These are phyloP conservation scores for Acanthoscelides obtectus DNA, from an alignment of 2,888 invertebrate genomes.

Conservation along the genomic window DNA sequence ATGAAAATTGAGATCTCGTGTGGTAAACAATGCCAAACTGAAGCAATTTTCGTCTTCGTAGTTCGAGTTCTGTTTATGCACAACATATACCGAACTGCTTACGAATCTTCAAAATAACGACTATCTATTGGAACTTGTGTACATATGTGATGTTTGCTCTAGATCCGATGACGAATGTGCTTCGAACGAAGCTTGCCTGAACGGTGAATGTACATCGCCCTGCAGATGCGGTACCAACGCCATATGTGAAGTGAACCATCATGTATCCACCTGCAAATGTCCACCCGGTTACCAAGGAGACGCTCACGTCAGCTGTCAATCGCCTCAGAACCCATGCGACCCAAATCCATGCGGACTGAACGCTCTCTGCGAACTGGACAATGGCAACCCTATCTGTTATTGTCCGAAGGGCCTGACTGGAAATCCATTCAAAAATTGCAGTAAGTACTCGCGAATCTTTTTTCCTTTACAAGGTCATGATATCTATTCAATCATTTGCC, in stretches of 20 bases:
- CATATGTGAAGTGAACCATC: constrained; percentile 75
- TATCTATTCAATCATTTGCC: too few species aligned
- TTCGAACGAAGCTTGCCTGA: constrained; percentile 70
- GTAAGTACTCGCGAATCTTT: too few species aligned
- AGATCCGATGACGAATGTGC: constrained; percentile 64
- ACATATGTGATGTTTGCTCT: not conserved
- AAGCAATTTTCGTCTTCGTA: too few species aligned
- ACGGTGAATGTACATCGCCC: constrained; percentile 71
- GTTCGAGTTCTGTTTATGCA: too few species aligned
- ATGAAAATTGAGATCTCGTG: too few species aligned
- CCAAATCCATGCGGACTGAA: constrained; percentile 86
- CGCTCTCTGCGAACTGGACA: constrained; percentile 78
- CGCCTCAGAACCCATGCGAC: constrained; percentile 72
- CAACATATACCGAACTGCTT: too few species aligned
- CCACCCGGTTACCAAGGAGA: constrained; percentile 77
- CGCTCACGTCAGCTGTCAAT: constrained; percentile 65
- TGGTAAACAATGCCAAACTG: too few species aligned
- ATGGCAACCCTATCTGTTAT: constrained; percentile 82
- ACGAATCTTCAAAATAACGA: too few species aligned
- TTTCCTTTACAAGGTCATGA: too few species aligned
- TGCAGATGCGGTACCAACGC: constrained; percentile 77
- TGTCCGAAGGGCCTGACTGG: constrained; percentile 87
- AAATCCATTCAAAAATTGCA: constrained; percentile 86
- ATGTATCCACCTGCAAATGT: constrained; percentile 77
- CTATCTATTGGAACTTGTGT: too few species aligned